A percentile compares a stretch with the other conserved stretches of the same genome.
Conservation (phyloP, 2,113 vertebrate species). For the Oostethus manadensis region DNA sequence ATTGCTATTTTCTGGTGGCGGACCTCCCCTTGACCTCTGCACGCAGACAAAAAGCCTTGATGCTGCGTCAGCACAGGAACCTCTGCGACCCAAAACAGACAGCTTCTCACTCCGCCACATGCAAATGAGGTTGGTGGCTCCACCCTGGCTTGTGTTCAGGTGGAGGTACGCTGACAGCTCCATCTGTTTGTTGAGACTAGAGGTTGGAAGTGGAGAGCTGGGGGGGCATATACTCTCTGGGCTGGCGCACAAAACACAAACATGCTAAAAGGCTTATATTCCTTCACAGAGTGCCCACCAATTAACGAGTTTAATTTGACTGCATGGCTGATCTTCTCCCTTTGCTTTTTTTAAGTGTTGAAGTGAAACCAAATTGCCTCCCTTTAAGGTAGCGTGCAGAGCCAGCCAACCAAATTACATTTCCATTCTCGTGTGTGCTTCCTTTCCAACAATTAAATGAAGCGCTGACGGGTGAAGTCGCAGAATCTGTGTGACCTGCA, state of each 20-base stretch:
- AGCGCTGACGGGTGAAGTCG: too few relatives aligned
- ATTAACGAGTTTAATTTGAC: background rate
- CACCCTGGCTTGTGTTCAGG: constrained; percentile 37
- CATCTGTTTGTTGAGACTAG: constrained; percentile 58
- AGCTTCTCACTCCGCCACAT: constrained; percentile 43
- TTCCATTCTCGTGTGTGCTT: background rate
- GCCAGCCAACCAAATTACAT: background rate
- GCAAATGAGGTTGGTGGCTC: constrained; percentile 50
- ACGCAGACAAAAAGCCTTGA: constrained; percentile 14
- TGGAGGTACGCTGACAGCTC: constrained; percentile 58
- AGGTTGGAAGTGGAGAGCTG: constrained; percentile 2
- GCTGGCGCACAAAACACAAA: background rate
- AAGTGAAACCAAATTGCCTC: constrained; percentile 2
- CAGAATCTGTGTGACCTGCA: too few relatives aligned
- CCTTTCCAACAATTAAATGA: constrained; percentile 1
- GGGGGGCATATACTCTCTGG: background rate
- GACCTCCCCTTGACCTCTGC: constrained; percentile 52
- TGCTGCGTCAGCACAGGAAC: constrained; percentile 42
- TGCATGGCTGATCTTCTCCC: background rate
- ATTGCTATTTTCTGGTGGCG: too few relatives aligned
- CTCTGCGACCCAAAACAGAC: constrained; percentile 46
- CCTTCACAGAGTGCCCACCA: background rate
- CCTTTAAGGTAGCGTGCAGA: background rate
- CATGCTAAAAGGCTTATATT: background rate
- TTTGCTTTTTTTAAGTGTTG: background rate